Percentiles rank a stretch among this genome's conserved stretches.
Evolutionary conservation across 2,888 invertebrate species (phyloP).

Genomic region (Hydrotaea cyrtoneurina): DNA sequence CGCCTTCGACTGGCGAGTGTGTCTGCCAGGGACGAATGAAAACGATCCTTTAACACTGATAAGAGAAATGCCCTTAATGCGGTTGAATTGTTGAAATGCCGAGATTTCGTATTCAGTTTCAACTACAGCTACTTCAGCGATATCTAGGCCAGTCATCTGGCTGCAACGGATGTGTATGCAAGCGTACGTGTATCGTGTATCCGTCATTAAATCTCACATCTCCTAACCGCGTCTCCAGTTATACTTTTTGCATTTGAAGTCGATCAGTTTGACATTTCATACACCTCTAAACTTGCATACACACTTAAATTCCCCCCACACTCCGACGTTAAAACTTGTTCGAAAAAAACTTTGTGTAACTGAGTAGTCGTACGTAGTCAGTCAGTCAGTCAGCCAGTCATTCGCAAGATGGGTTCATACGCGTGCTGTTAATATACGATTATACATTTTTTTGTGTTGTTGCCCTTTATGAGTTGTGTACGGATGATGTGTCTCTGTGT

Average conservation of each 20-base stretch:
- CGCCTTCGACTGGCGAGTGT: slow-evolving; percentile 41
- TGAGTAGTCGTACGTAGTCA: background rate
- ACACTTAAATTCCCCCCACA: no score
- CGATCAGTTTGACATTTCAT: background rate
- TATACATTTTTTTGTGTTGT: slow-evolving; percentile 19
- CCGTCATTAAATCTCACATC: background rate
- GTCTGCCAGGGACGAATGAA: slow-evolving; percentile 42
- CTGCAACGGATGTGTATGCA: background rate
- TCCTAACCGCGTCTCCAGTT: no score
- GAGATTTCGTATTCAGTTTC: background rate
- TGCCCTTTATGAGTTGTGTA: slow-evolving; percentile 62
- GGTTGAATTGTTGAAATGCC: background rate
- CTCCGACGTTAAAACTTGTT: slow-evolving; percentile 7
- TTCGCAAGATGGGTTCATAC: slow-evolving; percentile 55
- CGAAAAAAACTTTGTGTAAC: background rate
- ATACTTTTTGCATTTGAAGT: no score
- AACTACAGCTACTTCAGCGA: background rate
- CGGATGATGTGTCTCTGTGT: no score
- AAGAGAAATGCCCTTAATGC: background rate
- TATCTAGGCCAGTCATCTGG: no score
- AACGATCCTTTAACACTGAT: slow-evolving; percentile 60
- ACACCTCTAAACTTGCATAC: background rate
- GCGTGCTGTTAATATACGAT: slow-evolving; percentile 63
- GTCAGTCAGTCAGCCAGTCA: background rate
- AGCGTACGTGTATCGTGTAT: background rate